A percentile compares a stretch with the other conserved stretches of the same genome.
phyloP scores from a whole-genome alignment of 1,140 invertebrate species.

The Drosophila malerkotliana region DNA sequence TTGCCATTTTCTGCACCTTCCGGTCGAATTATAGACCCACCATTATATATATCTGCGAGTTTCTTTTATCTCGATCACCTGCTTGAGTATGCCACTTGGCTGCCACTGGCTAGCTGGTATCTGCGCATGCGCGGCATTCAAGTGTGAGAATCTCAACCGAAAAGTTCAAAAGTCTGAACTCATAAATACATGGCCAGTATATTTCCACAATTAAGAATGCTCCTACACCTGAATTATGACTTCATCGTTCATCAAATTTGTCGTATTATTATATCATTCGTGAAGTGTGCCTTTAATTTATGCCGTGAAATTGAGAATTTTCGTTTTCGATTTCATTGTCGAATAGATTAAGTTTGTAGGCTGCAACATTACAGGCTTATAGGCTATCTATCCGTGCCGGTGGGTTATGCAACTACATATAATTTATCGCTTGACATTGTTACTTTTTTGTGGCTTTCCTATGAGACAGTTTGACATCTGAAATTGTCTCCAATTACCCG shows the following conservation, averaged over 20 bases:
- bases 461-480: slow-evolving; percentile 57
- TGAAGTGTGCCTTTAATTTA: not conserved
- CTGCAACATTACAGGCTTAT: slow-evolving; percentile 5
- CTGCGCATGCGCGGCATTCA: slow-evolving; percentile 49
- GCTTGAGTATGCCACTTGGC: slow-evolving; percentile 14
- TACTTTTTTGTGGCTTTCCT: slow-evolving; percentile 65
- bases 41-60: slow-evolving; percentile 21
- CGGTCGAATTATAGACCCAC: slow-evolving; percentile 22
- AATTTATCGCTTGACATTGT: slow-evolving; percentile 36
- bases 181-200: slow-evolving; percentile 10
- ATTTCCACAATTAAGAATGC: slow-evolving; percentile 17
- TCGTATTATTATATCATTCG: not conserved
- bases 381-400: not conserved
- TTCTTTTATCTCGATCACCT: slow-evolving; percentile 31
- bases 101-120: not conserved
- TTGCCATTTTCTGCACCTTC: slow-evolving; percentile 58
- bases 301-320: slow-evolving; percentile 9
- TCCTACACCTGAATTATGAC: slow-evolving; percentile 2
- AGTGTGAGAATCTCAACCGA: slow-evolving; percentile 49
- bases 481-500: slow-evolving; percentile 70
- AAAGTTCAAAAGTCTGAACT: slow-evolving; percentile 37
- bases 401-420: slow-evolving; percentile 4
- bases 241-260: slow-evolving; percentile 15
- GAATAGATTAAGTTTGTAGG: slow-evolving; percentile 27
- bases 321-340: slow-evolving; percentile 28